Base-by-base conservation (phyloP, 2,888 invertebrate genomes). In the Amphimallon solstitiale region DNA sequence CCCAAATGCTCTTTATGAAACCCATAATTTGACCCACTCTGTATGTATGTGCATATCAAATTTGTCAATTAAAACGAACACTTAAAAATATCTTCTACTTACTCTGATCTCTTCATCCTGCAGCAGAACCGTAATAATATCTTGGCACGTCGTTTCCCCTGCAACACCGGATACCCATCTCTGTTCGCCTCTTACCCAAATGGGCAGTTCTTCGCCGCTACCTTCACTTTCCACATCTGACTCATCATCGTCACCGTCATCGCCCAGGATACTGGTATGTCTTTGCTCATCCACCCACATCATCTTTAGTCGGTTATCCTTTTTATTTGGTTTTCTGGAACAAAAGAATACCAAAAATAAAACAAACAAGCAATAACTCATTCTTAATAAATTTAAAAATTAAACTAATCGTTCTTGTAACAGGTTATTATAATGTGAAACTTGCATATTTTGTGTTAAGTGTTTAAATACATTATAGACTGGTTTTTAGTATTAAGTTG, bases 161-260 rank as follows among this genome's bases (percentile, higher is more conserved):
- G 89, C 87, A 54, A 93, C 88, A 2, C 93, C 93, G 1, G 92
- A 89, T 65, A 94, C 90, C 92, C 92, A 93, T 74, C 92, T 86
- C 78, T 90, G 90, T 76, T 90, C 90, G 1, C 92, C 92, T 66
- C 89, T 85, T 19, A 93, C 88, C 86, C 92, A 87, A 70, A 94
- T 89, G 7, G 91, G 90, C 40, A 92, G 86, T 78, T 91, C 90
- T 77, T 88, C 88, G 66, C 89, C 89, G 72, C 87, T 86, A 70
- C 85, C 86, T 54, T 86, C 85, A 52, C 85, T 85, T 73, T 87
- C 81, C 60, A 66, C 73, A 40, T 76, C 75, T 56, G 78, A 77
- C 9, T 77, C 74, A 48, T 74, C 75, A 29, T 63, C 67, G 15
- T 59, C 75, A 34, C 46, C 67, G 15, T 59, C 56, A 15, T 40